Evolutionary conservation across 2,888 invertebrate species (phyloP), one percentile per base, ranked within the genome.

Genomic region (Mylabris sibirica): DNA sequence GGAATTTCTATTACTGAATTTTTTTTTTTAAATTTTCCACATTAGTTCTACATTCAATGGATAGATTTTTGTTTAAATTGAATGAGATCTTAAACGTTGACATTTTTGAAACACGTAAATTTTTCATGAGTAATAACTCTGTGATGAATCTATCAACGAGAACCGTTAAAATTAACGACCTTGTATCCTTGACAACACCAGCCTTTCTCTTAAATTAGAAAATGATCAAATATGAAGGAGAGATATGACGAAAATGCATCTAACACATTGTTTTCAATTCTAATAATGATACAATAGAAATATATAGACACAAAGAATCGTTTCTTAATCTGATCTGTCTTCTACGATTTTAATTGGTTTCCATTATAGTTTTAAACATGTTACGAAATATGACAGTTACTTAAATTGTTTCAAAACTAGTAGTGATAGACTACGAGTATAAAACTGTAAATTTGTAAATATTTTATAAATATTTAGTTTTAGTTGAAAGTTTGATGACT

Each of bases 111-210:
- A 35, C 12, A 8, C 8, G 35, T 35, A 24, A 14, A 24, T 14
- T 24, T 12, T 22, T 3, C 3, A 11, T 57, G 57, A 57, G 24
- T 57, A 57, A 57, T 35, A 8, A 35, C 9, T 20, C 24, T 2
- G 5, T 12, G 57, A 57, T 57, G 57, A 57, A 14, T 26, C 24
- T 14, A 57, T 57, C 57, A 8, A 57, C 9, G 6, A 22, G n/a
- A 57, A 57, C 57, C 57, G 57, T 57, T 57, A 57, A 24, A 57
- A 57, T 57, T 57, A 57, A 57, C 57, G 57, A 57, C 24, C 24
- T 57, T 22, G 1, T 9, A 49, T 4, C 49, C 49, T 49, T 49
- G 49, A 49, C 49, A 49, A 49, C 20, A 49, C 8, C 2, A 26
- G 57, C 57, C 57, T 57, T 24, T 24, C 57, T 57, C 22, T n/a